Base-by-base conservation (phyloP, 2,888 invertebrate genomes). In the Clunio marinus region DNA sequence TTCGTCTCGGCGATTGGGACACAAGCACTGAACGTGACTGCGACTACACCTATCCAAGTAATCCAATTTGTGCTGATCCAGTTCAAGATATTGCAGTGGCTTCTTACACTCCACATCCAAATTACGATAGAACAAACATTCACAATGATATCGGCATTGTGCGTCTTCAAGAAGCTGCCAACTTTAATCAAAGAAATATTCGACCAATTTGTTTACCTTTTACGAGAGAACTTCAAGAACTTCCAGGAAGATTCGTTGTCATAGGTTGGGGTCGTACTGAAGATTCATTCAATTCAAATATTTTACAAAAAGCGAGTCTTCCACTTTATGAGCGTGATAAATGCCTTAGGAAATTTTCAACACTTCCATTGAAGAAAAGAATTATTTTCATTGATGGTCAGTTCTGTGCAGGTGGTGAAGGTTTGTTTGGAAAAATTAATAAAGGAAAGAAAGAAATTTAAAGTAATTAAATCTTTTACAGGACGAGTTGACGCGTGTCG, bases 1-100 rank as follows among this genome's bases (percentile, higher is more conserved):
- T 75, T n/a, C 72, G 75, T 59, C 65, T 75, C 20, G 75, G 75
- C 10, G 75, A 75, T 27, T 69, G 74, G 68, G 71, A 75, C 69
- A 70, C 72, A 2, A 17, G 69, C 17, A 72, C 58, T 15, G 72
- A 74, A 15, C 65, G 58, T 3, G 75, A 75, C 41, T 75, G 75
- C 60, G 73, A 73, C 35, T 58, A 57, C 2, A 70, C 60, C 27
- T 69, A 71, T 3, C 59, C 71, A 57, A 10, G 58, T 15, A 41
- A 57, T 1, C 65, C 68, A 22, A 71, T 71, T 25, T 75, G 75
- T 58, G 73, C 73, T 0, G 71, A 72, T 10, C 71, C 73, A 46
- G 71, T 73, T 41, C 74, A 74, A 70, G 74, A 75, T 62, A 71
- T 73, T 8, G 65, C 46, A 3, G 69, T 74, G 3, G 72, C 72